A percentile compares a stretch with the other conserved stretches of the same genome.
Conservation (phyloP, 2,113 vertebrate genomes). For the Pristiophorus japonicus region DNA sequence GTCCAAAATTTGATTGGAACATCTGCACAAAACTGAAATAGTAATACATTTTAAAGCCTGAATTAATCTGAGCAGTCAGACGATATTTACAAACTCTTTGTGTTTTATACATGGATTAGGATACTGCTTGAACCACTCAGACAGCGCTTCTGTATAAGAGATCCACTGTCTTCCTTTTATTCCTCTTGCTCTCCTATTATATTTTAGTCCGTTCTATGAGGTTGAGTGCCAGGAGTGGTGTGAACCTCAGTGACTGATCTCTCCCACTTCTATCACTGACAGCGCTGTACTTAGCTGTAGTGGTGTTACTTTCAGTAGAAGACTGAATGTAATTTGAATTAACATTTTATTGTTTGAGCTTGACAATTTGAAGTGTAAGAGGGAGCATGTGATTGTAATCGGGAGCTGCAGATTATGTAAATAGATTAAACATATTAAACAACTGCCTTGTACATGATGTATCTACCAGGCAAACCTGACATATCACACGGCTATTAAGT, state of each 20-base stretch:
- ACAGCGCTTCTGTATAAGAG: background rate
- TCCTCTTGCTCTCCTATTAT: background rate
- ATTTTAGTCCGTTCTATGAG: background rate
- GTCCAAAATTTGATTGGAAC: background rate
- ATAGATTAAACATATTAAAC: background rate
- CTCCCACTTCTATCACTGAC: background rate
- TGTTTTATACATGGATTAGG: background rate
- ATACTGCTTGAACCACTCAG: background rate
- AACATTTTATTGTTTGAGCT: background rate
- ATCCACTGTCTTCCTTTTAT: background rate
- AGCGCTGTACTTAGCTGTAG: background rate
- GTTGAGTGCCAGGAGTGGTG: background rate
- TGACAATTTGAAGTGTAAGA: background rate
- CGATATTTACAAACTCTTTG: background rate
- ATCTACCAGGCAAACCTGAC: background rate
- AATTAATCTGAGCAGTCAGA: background rate
- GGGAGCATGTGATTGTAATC: background rate
- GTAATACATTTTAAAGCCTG: background rate
- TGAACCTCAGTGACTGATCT: background rate
- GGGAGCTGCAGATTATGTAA: background rate
- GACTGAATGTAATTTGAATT: conserved; percentile 14
- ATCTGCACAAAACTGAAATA: background rate
- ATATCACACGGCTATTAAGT: background rate
- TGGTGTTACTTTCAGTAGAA: background rate
- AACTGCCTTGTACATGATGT: background rate